Evolutionary conservation across 1,140 invertebrate genomes (phyloP).

Genomic region (Drosophila sulfurigaster): DNA sequence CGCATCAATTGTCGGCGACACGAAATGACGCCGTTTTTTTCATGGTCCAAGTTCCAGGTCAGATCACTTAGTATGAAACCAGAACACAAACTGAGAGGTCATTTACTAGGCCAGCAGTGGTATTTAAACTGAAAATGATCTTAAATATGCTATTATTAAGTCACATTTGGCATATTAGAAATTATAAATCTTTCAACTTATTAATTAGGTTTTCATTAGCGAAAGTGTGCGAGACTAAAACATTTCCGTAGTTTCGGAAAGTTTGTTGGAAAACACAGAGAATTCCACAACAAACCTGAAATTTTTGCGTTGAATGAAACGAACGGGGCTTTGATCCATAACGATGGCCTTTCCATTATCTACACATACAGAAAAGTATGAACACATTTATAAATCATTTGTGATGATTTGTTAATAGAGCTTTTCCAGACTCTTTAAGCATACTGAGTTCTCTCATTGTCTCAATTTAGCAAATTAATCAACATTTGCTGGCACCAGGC

Average conservation of each 20-base stretch:
- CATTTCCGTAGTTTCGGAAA: slow-evolving; percentile 52
- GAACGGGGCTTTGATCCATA: not conserved
- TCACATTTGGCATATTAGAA: not conserved
- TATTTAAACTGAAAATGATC: slow-evolving; percentile 6
- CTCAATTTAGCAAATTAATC: slow-evolving; percentile 2
- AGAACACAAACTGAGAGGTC: slow-evolving; percentile 13
- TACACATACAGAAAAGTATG: not conserved
- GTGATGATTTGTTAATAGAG: not conserved
- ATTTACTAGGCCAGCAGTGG: slow-evolving; percentile 23
- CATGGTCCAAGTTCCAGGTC: slow-evolving; percentile 40
- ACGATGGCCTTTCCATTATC: not conserved
- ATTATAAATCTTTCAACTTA: not conserved
- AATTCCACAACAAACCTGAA: slow-evolving; percentile 10
- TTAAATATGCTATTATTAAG: slow-evolving; percentile 2
- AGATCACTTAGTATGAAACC: slow-evolving; percentile 1
- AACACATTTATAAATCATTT: not conserved
- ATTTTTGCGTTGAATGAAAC: not conserved
- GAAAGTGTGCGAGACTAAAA: slow-evolving; percentile 58
- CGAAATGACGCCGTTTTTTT: slow-evolving; percentile 1
- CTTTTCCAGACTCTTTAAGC: not conserved
- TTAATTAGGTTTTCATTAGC: slow-evolving; percentile 59
- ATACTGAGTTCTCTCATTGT: not conserved
- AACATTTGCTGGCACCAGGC: not conserved
- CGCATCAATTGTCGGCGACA: not conserved
- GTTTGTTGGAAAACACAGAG: slow-evolving; percentile 34